A percentile compares a stretch with the other conserved stretches of the same genome.
Conservation (phyloP, 2,113 vertebrate genomes). For the Takifugu bimaculatus region DNA sequence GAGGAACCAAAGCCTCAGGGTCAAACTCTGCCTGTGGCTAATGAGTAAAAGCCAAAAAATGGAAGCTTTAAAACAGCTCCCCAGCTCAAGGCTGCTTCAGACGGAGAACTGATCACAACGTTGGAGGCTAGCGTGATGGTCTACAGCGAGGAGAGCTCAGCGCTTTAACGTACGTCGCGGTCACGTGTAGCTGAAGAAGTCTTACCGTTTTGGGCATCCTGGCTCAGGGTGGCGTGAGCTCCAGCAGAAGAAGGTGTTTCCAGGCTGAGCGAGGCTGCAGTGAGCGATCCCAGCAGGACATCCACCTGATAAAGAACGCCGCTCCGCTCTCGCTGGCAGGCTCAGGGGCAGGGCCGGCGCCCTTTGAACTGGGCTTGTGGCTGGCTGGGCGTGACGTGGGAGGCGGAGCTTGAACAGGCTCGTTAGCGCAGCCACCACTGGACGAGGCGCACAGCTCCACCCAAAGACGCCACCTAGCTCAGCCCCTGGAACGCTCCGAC, state of each 20-base stretch:
- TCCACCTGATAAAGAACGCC: constrained; percentile 55
- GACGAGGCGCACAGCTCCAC: constrained; percentile 35
- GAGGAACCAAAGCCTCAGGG: constrained; percentile 9
- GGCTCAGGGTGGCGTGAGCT: constrained; percentile 30
- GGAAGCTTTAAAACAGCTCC: constrained; percentile 22
- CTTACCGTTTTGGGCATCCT: constrained; percentile 88
- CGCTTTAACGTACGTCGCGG: too few relatives aligned
- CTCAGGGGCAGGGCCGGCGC: constrained; percentile 58
- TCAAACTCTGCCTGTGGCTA: constrained; percentile 71
- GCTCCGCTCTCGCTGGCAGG: constrained; percentile 24
- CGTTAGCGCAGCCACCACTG: constrained; percentile 1
- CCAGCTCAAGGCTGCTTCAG: constrained; percentile 4
- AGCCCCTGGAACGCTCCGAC: constrained; percentile 52
- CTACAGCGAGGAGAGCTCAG: too few relatives aligned
- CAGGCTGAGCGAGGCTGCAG: constrained; percentile 47
- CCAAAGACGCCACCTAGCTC: constrained; percentile 53
- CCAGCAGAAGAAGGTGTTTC: constrained; percentile 42
- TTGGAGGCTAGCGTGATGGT: too few relatives aligned
- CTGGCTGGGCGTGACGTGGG: constrained; percentile 29
- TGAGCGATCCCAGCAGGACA: constrained; percentile 43
- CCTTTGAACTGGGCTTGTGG: constrained; percentile 64
- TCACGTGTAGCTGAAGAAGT: not conserved
- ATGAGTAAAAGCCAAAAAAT: constrained; percentile 67
- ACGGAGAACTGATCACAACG: too few relatives aligned
- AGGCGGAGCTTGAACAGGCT: constrained; percentile 19